A percentile compares a stretch with the other conserved stretches of the same genome.
Evolutionary conservation across 2,113 vertebrate genomes (phyloP).

Genomic region (Grantiella picta): DNA sequence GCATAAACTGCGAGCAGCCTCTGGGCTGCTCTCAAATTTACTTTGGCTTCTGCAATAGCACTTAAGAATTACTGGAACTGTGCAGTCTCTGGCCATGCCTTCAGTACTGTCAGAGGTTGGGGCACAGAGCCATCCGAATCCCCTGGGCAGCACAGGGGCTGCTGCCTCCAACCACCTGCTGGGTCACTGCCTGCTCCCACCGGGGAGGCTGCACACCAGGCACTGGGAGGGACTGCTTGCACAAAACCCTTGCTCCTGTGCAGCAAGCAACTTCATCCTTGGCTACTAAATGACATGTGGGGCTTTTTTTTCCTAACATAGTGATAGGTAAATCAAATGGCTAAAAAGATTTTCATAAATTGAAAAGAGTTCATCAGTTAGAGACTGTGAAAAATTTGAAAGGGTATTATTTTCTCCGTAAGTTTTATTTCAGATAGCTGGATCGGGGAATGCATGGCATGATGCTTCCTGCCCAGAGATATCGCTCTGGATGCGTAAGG

Average conservation of each 20-base stretch:
- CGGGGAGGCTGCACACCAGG: rapidly evolving
- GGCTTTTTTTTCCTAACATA: background rate
- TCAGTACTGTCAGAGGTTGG: rapidly evolving
- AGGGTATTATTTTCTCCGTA: rapidly evolving
- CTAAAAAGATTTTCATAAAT: background rate
- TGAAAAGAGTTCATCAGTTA: background rate
- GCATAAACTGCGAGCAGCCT: conserved; percentile 32
- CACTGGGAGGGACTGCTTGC: background rate
- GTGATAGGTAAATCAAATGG: background rate
- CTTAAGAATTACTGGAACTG: conserved; percentile 42
- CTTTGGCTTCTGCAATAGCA: conserved; percentile 32
- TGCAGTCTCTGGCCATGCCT: background rate
- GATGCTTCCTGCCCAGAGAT: background rate
- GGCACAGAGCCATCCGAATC: background rate
- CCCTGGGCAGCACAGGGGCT: background rate
- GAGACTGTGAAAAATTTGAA: background rate
- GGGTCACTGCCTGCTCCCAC: background rate
- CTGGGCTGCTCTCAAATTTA: conserved; percentile 38
- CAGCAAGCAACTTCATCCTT: background rate
- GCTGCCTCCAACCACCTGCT: background rate
- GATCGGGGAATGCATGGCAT: rapidly evolving
- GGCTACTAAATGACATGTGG: background rate
- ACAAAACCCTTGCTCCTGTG: background rate
- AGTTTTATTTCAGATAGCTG: background rate
- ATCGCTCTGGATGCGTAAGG: background rate